Percentiles rank a stretch among this genome's conserved stretches.
These are phyloP conservation scores for Sipha maydis DNA, from an alignment of 2,888 invertebrate species.

Conservation along the genomic window DNA sequence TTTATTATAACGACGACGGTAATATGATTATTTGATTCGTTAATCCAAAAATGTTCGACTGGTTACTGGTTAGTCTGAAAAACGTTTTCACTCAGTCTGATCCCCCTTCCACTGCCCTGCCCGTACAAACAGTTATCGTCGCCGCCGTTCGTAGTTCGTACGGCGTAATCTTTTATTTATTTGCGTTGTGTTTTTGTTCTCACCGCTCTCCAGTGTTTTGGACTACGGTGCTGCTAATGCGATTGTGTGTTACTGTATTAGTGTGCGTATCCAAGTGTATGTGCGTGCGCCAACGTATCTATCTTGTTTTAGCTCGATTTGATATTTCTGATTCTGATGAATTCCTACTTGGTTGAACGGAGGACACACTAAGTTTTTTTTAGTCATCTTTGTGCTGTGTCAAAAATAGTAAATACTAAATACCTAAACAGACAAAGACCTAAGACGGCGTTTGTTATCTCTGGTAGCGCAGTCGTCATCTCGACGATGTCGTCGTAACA, in stretches of 20 bases:
- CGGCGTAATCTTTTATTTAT: constrained; percentile 5
- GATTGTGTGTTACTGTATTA: too few species aligned
- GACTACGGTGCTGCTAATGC: too few species aligned
- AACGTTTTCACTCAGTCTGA: neutral
- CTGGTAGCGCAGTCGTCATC: neutral
- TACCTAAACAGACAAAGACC: too few species aligned
- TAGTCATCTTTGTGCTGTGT: neutral
- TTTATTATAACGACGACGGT: neutral
- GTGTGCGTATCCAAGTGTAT: too few species aligned
- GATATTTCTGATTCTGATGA: too few species aligned
- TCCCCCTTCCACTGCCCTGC: neutral
- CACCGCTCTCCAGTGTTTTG: neutral
- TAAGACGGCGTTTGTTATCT: neutral
- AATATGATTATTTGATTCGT: neutral
- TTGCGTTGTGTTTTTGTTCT: constrained; percentile 10
- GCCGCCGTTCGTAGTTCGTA: neutral
- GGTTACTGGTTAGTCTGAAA: neutral
- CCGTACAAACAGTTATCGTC: neutral
- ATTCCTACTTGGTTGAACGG: neutral
- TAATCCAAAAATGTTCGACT: neutral
- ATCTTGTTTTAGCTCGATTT: neutral
- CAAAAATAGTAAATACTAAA: neutral
- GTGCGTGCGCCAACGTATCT: too few species aligned
- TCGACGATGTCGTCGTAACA: neutral
- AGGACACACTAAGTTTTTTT: neutral